These are phyloP conservation scores for Drosophila biarmipes DNA, from an alignment of 1,140 invertebrate species.

Conservation along the genomic window DNA sequence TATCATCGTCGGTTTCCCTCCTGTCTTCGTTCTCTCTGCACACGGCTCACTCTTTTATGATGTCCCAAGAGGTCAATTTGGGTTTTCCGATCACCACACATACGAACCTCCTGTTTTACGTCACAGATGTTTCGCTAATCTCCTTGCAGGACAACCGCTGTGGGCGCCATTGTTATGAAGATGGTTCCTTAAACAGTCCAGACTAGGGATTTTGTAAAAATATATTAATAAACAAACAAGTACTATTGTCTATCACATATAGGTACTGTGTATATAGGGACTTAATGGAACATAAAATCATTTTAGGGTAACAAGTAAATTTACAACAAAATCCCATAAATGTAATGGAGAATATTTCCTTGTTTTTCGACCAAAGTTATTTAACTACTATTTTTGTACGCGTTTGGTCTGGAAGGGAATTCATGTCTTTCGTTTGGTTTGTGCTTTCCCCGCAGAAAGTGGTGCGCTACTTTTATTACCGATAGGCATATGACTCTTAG, in stretches of 20 bases:
- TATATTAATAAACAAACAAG: too few relatives aligned
- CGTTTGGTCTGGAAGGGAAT: conserved; percentile 1
- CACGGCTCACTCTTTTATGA: too few relatives aligned
- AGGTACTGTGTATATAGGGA: too few relatives aligned
- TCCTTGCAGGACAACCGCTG: background rate
- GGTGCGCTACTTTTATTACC: background rate
- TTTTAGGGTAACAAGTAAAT: too few relatives aligned
- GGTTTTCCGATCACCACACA: background rate
- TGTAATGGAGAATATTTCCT: background rate
- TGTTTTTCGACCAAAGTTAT: background rate
- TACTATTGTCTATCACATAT: too few relatives aligned
- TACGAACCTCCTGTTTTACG: background rate
- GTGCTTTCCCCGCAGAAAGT: conserved; percentile 3
- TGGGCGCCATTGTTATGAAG: too few relatives aligned
- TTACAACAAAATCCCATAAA: background rate
- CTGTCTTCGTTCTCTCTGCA: background rate
- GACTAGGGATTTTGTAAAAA: too few relatives aligned
- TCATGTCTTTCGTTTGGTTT: conserved; percentile 5
- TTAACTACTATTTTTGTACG: background rate
- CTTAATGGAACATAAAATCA: too few relatives aligned
- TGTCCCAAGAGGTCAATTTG: conserved; percentile 1
- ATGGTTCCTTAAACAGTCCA: background rate
- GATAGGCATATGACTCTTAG: background rate
- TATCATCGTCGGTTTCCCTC: background rate
- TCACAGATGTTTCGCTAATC: background rate